Base-by-base conservation (phyloP, 1,140 invertebrate species). In the Drosophila persimilis region DNA sequence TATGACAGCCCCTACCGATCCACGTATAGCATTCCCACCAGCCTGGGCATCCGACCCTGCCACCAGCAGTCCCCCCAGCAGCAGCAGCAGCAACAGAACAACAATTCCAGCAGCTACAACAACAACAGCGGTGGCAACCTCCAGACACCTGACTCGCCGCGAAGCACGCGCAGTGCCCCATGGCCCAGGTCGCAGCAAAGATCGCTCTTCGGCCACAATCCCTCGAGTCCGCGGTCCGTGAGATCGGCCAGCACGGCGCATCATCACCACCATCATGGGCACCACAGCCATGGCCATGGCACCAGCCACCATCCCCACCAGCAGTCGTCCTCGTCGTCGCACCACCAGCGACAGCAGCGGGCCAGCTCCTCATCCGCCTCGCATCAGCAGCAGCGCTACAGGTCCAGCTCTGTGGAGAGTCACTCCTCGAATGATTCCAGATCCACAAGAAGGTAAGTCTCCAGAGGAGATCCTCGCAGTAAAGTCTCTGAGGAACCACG, bases 121-220 rank as follows among this genome's bases (percentile, higher is more conserved):
- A 90, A 90, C 60, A 81, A 81, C 46, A 84, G 71, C 13, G 80
- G 69, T 51, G 80, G 80, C 72, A 81, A 88, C 80, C 67, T 90
- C 43, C 89, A 88, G 72, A 73, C 79, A 77, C 70, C 88, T 76
- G 95, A 96, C 77, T 97, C 96, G 0, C 96, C 94, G 2, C 92
- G 94, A 24, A 97, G 96, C 86, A 97, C 95, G 3, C 93, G 96
- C 50, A 97, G 97, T 71, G 96, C 97, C 2, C 96, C 96, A 5
- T 96, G 96, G 94, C 94, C 94, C 1, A 94, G 95, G 44, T 94
- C 93, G 26, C 93, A 94, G 60, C 92, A 93, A 50, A 93, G 95
- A 35, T 95, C 95, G 3, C 93, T 96, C 20, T 96, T 96, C 81
- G 93, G 93, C 7, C 92, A 92, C 64, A 93, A 92, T 65, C 94